A percentile compares a stretch with the other conserved stretches of the same genome.
Evolutionary conservation across 2,797 vertebrate genomes (phyloP).

Genomic region (Amniataba percoides): DNA sequence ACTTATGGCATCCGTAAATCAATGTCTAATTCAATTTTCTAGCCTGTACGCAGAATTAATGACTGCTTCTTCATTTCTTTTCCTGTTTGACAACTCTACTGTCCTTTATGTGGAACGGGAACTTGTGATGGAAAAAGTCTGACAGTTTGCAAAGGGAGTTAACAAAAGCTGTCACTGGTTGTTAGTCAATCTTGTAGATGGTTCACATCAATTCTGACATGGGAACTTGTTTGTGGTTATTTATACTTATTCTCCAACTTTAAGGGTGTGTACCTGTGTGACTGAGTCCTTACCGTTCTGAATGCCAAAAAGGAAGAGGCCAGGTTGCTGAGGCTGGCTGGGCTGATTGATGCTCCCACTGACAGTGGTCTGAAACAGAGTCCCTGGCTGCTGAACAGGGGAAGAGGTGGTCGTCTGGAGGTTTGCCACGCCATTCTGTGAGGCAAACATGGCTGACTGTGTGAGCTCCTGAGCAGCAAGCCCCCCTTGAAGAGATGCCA

Average conservation of each 20-base stretch:
- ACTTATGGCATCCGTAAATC: too few relatives aligned
- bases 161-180: not conserved
- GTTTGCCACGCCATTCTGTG: slow-evolving; percentile 89
- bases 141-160: not conserved
- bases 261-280: not conserved
- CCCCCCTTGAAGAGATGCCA: slow-evolving; percentile 90
- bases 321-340: slow-evolving; percentile 90
- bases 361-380: slow-evolving; percentile 91
- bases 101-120: not conserved
- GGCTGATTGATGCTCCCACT: slow-evolving; percentile 91
- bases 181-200: not conserved
- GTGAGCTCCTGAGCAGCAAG: slow-evolving; percentile 91
- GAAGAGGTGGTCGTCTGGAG: slow-evolving; percentile 90
- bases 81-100: not conserved
- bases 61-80: not conserved
- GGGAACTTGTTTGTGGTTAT: not conserved
- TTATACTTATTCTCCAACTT: not conserved
- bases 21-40: not conserved
- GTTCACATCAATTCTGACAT: not conserved
- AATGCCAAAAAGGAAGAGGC: slow-evolving; percentile 96
- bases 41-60: not conserved
- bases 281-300: slow-evolving; percentile 90
- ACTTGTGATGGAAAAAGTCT: not conserved
- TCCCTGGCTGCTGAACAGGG: slow-evolving; percentile 90
- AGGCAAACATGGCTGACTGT: slow-evolving; percentile 90